Conservation (phyloP, 2,888 invertebrate genomes). For the Leucoptera coffeella region DNA sequence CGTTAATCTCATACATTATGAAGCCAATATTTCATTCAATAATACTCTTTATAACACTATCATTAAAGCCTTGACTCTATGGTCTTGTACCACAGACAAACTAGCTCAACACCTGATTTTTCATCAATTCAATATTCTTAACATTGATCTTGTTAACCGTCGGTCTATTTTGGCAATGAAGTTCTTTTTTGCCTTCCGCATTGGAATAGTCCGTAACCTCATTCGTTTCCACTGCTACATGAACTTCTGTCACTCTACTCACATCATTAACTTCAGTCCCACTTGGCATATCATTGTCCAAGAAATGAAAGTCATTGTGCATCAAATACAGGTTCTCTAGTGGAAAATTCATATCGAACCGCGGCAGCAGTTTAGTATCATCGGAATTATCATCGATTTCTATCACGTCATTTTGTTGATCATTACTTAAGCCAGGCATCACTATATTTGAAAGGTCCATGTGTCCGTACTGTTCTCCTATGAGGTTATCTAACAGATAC, state of each 20-base stretch:
- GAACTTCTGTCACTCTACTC: slow-evolving; percentile 29
- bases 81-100: no score
- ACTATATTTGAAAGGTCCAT: slow-evolving; percentile 27
- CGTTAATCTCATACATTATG: no score
- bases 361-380: slow-evolving; percentile 32
- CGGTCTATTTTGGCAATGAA: no score
- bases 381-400: slow-evolving; percentile 46
- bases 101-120: no score
- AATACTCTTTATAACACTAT: no score
- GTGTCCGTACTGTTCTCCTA: slow-evolving; percentile 34
- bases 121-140: slow-evolving; percentile 45
- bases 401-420: slow-evolving; percentile 34
- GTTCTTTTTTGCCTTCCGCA: no score
- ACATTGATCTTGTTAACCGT: slow-evolving; percentile 41
- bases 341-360: slow-evolving; percentile 37
- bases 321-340: slow-evolving; percentile 33
- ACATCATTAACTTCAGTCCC: slow-evolving; percentile 20
- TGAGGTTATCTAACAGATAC: slow-evolving; percentile 34
- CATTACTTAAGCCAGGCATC: slow-evolving; percentile 21
- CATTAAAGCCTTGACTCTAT: no score
- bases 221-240: no score
- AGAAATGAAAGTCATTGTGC: slow-evolving; percentile 40
- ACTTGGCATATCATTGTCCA: slow-evolving; percentile 28
- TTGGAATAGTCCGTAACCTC: no score
- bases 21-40: no score